Percentiles rank a stretch among this genome's conserved stretches.
These are phyloP conservation scores for Drosophila subpulchrella DNA, from an alignment of 1,140 invertebrate genomes.

Conservation along the genomic window DNA sequence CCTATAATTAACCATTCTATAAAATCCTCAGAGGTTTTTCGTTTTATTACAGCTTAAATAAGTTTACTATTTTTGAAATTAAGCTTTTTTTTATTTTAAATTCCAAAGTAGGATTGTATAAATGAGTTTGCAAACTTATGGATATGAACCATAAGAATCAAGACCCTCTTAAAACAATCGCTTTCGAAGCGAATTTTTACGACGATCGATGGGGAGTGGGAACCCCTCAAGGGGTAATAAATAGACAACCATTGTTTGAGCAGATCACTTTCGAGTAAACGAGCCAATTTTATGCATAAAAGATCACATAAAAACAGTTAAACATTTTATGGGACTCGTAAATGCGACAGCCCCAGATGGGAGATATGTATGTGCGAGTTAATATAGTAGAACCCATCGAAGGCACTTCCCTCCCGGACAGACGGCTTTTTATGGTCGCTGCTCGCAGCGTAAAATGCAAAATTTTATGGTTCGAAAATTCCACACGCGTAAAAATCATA, in stretches of 20 bases:
- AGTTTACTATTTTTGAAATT: too few species aligned
- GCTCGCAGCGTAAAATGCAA: slow-evolving; percentile 64
- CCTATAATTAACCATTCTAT: not conserved
- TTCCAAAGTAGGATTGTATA: not conserved
- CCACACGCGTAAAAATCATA: slow-evolving; percentile 72
- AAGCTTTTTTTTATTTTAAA: not conserved
- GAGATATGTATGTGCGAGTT: slow-evolving; percentile 4
- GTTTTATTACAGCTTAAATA: too few species aligned
- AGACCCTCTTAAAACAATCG: not conserved
- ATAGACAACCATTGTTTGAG: slow-evolving; percentile 24
- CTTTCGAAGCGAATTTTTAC: slow-evolving; percentile 2
- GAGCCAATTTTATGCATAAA: slow-evolving; percentile 42
- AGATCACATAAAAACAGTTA: slow-evolving; percentile 67
- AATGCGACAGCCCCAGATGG: slow-evolving; percentile 30
- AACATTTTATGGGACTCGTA: slow-evolving; percentile 57
- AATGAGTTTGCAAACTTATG: not conserved
- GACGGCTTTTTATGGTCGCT: slow-evolving; percentile 55
- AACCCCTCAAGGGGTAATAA: slow-evolving; percentile 18
- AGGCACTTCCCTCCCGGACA: slow-evolving; percentile 21
- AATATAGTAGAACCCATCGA: slow-evolving; percentile 13
- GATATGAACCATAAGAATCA: not conserved
- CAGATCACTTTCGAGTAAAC: slow-evolving; percentile 6
- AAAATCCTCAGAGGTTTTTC: not conserved
- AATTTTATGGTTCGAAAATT: slow-evolving; percentile 76
- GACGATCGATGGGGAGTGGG: not conserved